Percentiles rank a stretch among this genome's conserved stretches.
phyloP scores from a whole-genome alignment of 2,797 vertebrate genomes.

The Avahi laniger region DNA sequence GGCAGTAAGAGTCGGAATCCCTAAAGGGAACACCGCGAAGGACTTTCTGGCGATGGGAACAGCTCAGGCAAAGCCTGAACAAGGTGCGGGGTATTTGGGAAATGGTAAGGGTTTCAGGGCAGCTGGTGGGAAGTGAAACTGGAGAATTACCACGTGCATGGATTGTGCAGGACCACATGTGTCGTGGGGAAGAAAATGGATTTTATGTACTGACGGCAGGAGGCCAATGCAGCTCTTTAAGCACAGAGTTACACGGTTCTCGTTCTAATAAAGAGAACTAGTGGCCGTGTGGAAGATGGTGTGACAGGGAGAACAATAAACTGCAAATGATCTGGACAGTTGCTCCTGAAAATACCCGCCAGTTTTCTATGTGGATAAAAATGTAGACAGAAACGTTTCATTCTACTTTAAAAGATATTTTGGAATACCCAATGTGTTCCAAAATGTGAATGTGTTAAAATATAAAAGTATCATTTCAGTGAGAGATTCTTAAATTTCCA shows the following conservation, averaged over 20 bases:
- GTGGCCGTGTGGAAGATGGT: accelerated
- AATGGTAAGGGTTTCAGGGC: background rate
- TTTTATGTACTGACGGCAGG: background rate
- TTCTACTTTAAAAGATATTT: background rate
- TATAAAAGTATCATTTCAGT: background rate
- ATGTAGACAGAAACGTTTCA: background rate
- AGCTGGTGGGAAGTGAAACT: background rate
- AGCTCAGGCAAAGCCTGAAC: background rate
- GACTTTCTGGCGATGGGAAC: background rate
- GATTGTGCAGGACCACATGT: background rate
- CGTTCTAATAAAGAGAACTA: background rate
- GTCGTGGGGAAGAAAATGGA: background rate
- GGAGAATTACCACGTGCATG: background rate
- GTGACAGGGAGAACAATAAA: background rate
- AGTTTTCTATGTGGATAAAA: background rate
- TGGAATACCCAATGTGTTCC: background rate
- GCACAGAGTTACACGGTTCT: background rate
- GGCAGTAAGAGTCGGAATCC: background rate
- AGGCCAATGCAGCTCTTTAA: background rate
- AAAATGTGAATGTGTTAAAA: background rate
- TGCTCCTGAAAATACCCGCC: background rate
- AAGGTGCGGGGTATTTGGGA: background rate
- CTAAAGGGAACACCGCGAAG: background rate
- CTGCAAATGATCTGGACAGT: background rate
- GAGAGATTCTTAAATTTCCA: background rate